Percentiles rank a stretch among this genome's conserved stretches.
These are phyloP conservation scores for Hydrolagus colliei DNA, from an alignment of 2,797 vertebrate species.

Conservation along the genomic window DNA sequence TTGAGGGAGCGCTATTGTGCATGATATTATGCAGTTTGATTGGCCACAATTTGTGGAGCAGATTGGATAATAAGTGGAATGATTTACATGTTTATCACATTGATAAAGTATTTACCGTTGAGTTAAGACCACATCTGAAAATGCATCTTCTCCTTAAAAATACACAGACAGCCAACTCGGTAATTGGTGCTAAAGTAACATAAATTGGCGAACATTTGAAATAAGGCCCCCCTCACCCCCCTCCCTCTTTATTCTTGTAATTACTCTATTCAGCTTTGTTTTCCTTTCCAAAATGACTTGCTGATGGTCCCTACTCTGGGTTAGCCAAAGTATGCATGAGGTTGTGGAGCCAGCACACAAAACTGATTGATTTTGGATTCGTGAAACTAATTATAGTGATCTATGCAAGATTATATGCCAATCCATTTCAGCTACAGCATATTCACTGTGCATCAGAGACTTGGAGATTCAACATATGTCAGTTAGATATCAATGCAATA, in stretches of 20 bases:
- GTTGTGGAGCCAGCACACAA: neutral
- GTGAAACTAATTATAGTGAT: neutral
- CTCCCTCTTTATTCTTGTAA: neutral
- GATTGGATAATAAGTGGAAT: no score
- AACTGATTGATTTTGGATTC: neutral
- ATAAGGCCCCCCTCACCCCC: neutral
- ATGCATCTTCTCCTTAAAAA: neutral
- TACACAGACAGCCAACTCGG: neutral
- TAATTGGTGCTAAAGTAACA: neutral
- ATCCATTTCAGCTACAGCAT: no score
- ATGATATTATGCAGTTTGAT: no score
- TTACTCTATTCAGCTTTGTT: neutral
- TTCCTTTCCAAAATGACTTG: neutral
- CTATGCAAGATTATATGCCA: neutral
- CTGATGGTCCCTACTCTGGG: neutral
- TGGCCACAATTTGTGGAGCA: no score
- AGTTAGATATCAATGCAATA: no score
- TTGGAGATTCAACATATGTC: no score
- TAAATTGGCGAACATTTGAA: neutral
- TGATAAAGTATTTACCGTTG: neutral
- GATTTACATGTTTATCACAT: no score
- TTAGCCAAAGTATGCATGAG: neutral
- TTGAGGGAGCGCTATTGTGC: no score
- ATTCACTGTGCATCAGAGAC: no score
- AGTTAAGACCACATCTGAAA: neutral